Base-by-base conservation (phyloP, 2,888 invertebrate species). In the Meiosimyza platycephala region DNA sequence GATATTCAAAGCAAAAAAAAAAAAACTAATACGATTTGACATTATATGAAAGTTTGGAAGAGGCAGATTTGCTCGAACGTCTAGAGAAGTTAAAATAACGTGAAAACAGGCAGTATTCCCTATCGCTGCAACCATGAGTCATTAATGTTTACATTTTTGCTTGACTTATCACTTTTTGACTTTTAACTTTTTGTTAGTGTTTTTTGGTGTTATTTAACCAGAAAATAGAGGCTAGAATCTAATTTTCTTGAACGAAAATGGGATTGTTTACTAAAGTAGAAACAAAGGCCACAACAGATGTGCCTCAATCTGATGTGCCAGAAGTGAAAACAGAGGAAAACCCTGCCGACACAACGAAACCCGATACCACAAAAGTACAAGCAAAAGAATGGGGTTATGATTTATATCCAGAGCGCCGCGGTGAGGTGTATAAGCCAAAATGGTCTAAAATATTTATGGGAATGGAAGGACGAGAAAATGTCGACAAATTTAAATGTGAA, bases 381-480 rank as follows among this genome's bases (percentile, higher is more conserved):
- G 66, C 76, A 11, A 85, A 85, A 74, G 83, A 84, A 76, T 94
- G 93, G 93, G 94, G 94, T 73, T 94, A 93, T 82, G 93, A 95
- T 88, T 88, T 95, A 75, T 96, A 95, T 84, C 96, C 96, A 0
- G 94, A 95, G 85, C 89, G 96, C 79, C 90, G 91, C 80, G 92
- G 93, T 0, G 86, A 84, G 28, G 87, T 89, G 51, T 90, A 89
- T 79, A 89, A 89, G 75, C 89, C 90, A 0, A 90, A 88, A 80
- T 86, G 91, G 85, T 83, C 87, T 2, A 89, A 89, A 72, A 85
- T 91, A 57, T 79, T 94, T 1, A 84, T 92, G 15, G 90, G 92
- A 6, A 88, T 90, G 62, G 93, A 93, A 85, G 93, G 94, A 50
- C 90, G 90, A 76, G 93, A 94, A 84, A 89, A 88, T 69, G 86